Percentiles rank a stretch among this genome's conserved stretches.
Conservation (phyloP, 2,113 vertebrate genomes). For the Semnornis frantzii region DNA sequence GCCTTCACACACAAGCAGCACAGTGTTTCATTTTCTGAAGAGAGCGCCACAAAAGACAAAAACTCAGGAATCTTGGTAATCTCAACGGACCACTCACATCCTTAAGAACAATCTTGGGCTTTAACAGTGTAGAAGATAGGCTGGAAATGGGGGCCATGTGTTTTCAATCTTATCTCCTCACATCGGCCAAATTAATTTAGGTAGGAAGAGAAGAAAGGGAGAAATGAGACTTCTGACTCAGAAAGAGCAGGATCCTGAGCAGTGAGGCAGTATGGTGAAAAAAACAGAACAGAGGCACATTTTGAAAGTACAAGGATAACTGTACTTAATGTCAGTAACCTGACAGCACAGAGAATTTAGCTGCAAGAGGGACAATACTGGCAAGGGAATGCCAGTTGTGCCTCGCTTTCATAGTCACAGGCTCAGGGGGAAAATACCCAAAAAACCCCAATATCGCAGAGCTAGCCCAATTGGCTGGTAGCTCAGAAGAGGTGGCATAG, state of each 20-base stretch:
- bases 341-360: not conserved
- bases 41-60: not conserved
- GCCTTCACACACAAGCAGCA: not conserved
- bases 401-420: not conserved
- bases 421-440: not conserved
- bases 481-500: not conserved
- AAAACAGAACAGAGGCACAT: not conserved
- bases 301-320: not conserved
- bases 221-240: not conserved
- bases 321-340: not conserved
- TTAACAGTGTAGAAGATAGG: not conserved
- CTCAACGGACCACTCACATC: not conserved
- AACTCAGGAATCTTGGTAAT: not conserved
- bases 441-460: not conserved
- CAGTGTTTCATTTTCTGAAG: not conserved
- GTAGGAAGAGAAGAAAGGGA: not conserved
- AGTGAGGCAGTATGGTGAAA: not conserved
- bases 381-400: not conserved
- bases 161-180: not conserved
- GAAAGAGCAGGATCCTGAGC: not conserved
- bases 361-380: not conserved
- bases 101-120: not conserved
- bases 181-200: not conserved
- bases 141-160: rapidly evolving
- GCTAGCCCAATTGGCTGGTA: constrained; percentile 11